Percentiles rank a stretch among this genome's conserved stretches.
Evolutionary conservation across 2,888 invertebrate genomes (phyloP).

Genomic region (Sepiola atlantica): DNA sequence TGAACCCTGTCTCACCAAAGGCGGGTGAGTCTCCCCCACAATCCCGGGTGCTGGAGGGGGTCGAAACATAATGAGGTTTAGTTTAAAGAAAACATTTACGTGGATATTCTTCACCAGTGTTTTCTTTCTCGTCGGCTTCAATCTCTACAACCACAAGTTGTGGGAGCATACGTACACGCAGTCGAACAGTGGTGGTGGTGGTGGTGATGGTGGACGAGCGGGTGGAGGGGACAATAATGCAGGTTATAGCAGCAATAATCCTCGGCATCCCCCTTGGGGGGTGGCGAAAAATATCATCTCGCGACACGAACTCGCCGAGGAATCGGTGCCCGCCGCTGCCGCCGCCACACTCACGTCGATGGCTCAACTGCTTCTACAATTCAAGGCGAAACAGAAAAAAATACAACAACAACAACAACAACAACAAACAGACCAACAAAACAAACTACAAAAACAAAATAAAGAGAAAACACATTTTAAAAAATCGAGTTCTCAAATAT

Average conservation of each 20-base stretch:
- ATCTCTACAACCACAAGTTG: slow-evolving; percentile 58
- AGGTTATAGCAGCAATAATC: slow-evolving; percentile 48
- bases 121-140: slow-evolving; percentile 56
- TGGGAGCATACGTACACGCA: slow-evolving; percentile 52
- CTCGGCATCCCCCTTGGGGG: slow-evolving; percentile 48
- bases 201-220: not conserved
- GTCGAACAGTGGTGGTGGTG: slow-evolving; percentile 51
- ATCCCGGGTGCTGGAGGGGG: not conserved
- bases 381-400: not conserved
- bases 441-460: not conserved
- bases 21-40: not conserved
- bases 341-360: not conserved
- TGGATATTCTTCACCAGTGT: slow-evolving; percentile 54
- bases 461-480: not conserved
- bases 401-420: not conserved
- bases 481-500: not conserved
- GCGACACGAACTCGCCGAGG: not conserved
- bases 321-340: no score
- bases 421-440: not conserved
- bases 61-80: slow-evolving; percentile 54
- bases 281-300: slow-evolving; percentile 49
- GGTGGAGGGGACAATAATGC: slow-evolving; percentile 49
- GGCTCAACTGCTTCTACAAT: not conserved
- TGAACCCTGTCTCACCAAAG: not conserved
- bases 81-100: slow-evolving; percentile 57